Evolutionary conservation across 2,797 vertebrate genomes (phyloP), one percentile per base, ranked within the genome.

Genomic region (Erithacus rubecula): DNA sequence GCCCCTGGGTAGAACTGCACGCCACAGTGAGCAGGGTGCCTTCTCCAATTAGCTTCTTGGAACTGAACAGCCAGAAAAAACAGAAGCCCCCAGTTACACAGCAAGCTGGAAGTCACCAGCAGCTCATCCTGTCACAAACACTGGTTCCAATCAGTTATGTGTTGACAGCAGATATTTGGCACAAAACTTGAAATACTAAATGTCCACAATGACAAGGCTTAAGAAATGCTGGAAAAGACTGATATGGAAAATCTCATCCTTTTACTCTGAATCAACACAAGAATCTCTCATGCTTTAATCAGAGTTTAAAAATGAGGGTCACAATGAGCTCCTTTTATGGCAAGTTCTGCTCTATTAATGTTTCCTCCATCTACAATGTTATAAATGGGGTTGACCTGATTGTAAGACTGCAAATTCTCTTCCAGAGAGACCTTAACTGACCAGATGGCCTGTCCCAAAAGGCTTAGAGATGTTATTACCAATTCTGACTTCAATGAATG

Each of bases 1-100:
- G 91, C 82, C 94, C 94, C 89, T 63, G 83, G 92, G 58, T 34
- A 82, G 49, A 83, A 46, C 26, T 83, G 81, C 83, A 93, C 1
- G 39, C 44, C 64, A 23, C 68, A 41, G 7, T 15, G 44, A 86
- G 44, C 89, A 91, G 82, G 44, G 20, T 76, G 84, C 77, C 91
- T 90, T 78, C 68, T 86, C 68, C 67, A 88, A 90, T 95, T 83
- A 92, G 23, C 60, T 79, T 89, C 75, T 59, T 46, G 12, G 23
- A 83, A 53, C 9, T 65, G 49, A 90, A 55, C 2, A 34, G 5
- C 4, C 9, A 87, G 69, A 24, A 55, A 49, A 62, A 83, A 3
- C 37, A 79, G 41, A 75, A 85, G 58, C 24, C 36, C 82, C 52
- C 24, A 80, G 44, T 39, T 51, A 55, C 51, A 49, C 2, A 72